Conservation (phyloP, 2,888 invertebrate species). For the Periphyllus acericola region DNA sequence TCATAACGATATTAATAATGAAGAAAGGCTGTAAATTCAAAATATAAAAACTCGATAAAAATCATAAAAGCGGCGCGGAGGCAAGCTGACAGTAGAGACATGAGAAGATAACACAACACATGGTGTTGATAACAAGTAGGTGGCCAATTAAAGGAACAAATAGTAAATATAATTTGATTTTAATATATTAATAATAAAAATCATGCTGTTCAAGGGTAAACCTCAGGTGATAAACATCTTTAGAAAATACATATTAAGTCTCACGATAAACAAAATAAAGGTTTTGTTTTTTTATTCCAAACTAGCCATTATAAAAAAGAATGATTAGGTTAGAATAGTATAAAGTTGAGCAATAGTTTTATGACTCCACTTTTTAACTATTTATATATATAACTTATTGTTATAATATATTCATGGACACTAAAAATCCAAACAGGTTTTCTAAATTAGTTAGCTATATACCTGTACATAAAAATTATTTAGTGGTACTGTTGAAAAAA, state of each 20-base stretch:
- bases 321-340: not conserved
- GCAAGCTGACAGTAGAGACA: too few species aligned
- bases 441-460: too few species aligned
- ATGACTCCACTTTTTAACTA: not conserved
- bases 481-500: too few species aligned
- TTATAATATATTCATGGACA: not conserved
- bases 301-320: not conserved
- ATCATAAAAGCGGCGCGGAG: too few species aligned
- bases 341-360: not conserved
- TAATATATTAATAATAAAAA: not conserved
- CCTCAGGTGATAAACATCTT: not conserved
- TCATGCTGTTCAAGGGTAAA: not conserved
- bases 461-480: too few species aligned
- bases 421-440: not conserved
- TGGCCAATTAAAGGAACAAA: not conserved
- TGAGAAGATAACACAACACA: too few species aligned
- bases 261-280: not conserved
- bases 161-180: not conserved
- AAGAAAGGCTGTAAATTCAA: too few species aligned
- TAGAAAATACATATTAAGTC: not conserved
- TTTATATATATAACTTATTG: not conserved
- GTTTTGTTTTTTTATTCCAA: not conserved
- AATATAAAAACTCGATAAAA: too few species aligned
- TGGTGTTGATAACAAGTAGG: not conserved
- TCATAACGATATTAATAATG: too few species aligned